Evolutionary conservation across 2,797 vertebrate species (phyloP).

Genomic region (Petrocephalus sullivani): DNA sequence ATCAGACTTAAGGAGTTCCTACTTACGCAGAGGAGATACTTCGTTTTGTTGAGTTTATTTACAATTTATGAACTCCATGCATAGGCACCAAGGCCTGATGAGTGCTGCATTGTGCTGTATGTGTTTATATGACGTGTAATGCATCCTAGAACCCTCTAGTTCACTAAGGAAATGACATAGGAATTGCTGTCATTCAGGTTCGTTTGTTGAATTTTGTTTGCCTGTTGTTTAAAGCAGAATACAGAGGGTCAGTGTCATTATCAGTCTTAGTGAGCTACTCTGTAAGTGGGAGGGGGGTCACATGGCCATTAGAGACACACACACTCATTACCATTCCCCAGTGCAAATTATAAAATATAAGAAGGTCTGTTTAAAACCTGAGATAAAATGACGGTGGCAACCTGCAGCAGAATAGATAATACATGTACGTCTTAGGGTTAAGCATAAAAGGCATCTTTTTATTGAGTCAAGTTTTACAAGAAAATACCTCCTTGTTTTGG

Average conservation of each 20-base stretch:
- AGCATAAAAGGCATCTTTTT: background rate
- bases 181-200: background rate
- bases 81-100: background rate
- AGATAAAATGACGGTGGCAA: constrained; percentile 51
- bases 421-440: constrained; percentile 43
- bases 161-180: background rate
- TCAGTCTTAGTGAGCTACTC: background rate
- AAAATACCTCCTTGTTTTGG: constrained; percentile 40
- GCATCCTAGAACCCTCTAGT: background rate
- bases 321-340: background rate
- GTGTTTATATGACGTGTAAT: background rate
- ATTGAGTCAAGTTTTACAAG: background rate
- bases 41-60: background rate
- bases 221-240: background rate
- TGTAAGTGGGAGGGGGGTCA: background rate
- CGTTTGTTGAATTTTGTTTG: background rate
- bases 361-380: constrained; percentile 43
- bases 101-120: background rate
- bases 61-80: background rate
- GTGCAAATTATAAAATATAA: constrained; percentile 26
- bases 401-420: constrained; percentile 41
- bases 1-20: background rate
- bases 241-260: background rate
- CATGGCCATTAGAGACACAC: background rate
- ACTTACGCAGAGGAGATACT: background rate